Percentiles rank a stretch among this genome's conserved stretches.
phyloP scores from a whole-genome alignment of 2,113 vertebrate species.

The Chionis minor region DNA sequence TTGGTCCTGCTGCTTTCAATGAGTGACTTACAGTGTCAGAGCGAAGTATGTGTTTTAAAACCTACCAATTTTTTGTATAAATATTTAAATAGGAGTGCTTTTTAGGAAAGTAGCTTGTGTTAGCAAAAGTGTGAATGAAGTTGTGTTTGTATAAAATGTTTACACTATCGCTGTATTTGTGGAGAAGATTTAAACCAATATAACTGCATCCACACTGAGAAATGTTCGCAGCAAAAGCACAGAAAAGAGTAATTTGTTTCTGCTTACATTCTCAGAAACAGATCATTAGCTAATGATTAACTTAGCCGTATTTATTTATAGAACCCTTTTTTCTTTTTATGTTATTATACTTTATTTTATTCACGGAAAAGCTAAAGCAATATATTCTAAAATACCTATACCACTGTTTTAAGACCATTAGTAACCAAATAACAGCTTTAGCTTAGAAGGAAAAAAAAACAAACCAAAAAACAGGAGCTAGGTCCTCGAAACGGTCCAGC shows the following conservation, averaged over 20 bases:
- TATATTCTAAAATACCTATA: background rate
- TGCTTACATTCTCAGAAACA: background rate
- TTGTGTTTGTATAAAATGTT: background rate
- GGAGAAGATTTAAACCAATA: background rate
- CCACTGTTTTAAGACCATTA: background rate
- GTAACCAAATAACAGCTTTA: background rate
- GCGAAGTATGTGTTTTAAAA: background rate
- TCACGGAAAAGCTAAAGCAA: background rate
- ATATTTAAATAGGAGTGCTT: slow-evolving; percentile 27
- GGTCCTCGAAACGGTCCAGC: background rate
- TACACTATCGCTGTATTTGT: background rate
- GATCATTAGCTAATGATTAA: slow-evolving; percentile 40
- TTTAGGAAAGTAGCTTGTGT: background rate
- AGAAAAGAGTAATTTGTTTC: background rate
- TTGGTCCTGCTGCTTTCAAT: background rate
- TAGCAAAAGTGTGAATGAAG: slow-evolving; percentile 19
- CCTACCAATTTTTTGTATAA: background rate
- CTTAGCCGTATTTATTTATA: background rate
- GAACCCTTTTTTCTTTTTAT: background rate
- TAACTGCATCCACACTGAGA: background rate
- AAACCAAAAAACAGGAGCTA: background rate
- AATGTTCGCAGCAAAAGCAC: background rate
- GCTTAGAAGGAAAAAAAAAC: background rate
- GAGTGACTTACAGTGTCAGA: background rate
- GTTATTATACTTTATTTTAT: background rate